A percentile compares a stretch with the other conserved stretches of the same genome.
Conservation (phyloP, 2,888 invertebrate species). For the Entomobrya multifasciata region DNA sequence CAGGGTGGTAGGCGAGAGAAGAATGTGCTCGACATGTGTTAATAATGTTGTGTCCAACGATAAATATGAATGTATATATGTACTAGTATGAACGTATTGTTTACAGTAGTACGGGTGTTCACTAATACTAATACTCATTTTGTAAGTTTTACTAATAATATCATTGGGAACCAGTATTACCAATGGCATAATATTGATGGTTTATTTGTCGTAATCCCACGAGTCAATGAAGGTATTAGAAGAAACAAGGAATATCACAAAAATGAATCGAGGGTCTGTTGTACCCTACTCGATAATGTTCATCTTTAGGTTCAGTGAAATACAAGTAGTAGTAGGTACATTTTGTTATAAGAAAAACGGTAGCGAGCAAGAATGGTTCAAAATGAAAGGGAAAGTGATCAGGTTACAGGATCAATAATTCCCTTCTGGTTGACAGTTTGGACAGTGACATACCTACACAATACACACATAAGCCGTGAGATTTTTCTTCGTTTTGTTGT, state of each 20-base stretch:
- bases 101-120: not conserved
- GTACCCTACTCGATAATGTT: not conserved
- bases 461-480: no score
- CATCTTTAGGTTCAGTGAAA: not conserved
- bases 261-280: not conserved
- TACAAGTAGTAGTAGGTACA: no score
- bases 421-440: conserved; percentile 69
- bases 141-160: conserved; percentile 36
- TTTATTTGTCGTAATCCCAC: conserved; percentile 66
- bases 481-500: conserved; percentile 44
- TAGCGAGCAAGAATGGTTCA: not conserved
- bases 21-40: conserved; percentile 24
- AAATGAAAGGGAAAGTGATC: conserved; percentile 64
- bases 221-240: conserved; percentile 46
- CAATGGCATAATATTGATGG: conserved; percentile 55
- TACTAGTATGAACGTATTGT: conserved; percentile 12
- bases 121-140: conserved; percentile 28
- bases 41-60: not conserved
- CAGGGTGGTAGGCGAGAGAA: not conserved
- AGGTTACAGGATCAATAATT: conserved; percentile 75
- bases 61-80: not conserved
- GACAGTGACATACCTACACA: no score
- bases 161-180: not conserved
- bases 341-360: not conserved
- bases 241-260: not conserved